These are phyloP conservation scores for Pelodiscus sinensis DNA, from an alignment of 2,113 vertebrate genomes.

Conservation along the genomic window DNA sequence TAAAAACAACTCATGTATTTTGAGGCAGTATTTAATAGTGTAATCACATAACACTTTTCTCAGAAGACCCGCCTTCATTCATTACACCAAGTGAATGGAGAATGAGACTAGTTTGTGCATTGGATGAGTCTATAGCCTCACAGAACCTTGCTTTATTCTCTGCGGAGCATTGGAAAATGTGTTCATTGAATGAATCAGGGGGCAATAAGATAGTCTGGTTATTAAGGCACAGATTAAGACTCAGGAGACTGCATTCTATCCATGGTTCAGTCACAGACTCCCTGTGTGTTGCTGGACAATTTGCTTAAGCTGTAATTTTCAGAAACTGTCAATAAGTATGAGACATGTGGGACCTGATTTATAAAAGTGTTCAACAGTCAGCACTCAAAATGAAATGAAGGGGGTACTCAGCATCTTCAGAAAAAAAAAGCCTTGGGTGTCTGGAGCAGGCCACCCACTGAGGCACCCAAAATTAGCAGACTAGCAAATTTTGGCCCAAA, in stretches of 20 bases:
- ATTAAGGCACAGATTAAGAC: neutral
- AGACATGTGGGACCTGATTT: neutral
- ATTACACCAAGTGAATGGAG: constrained; percentile 13
- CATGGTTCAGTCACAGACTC: neutral
- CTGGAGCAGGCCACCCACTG: neutral
- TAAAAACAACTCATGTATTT: constrained; percentile 10
- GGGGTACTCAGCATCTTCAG: neutral
- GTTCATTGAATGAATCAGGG: neutral
- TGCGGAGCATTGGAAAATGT: neutral
- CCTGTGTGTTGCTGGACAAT: neutral
- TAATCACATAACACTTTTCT: neutral
- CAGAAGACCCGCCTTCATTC: neutral
- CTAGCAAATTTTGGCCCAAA: neutral
- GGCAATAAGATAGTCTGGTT: neutral
- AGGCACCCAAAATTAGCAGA: neutral
- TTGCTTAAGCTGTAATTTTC: neutral
- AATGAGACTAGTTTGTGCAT: neutral
- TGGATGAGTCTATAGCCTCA: neutral
- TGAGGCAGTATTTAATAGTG: neutral
- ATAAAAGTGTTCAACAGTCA: neutral
- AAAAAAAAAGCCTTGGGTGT: neutral
- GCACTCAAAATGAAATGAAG: neutral
- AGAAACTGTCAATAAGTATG: neutral
- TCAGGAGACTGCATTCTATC: neutral
- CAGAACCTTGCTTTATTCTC: neutral